phyloP scores from a whole-genome alignment of 2,113 vertebrate species.

The Numida meleagris region DNA sequence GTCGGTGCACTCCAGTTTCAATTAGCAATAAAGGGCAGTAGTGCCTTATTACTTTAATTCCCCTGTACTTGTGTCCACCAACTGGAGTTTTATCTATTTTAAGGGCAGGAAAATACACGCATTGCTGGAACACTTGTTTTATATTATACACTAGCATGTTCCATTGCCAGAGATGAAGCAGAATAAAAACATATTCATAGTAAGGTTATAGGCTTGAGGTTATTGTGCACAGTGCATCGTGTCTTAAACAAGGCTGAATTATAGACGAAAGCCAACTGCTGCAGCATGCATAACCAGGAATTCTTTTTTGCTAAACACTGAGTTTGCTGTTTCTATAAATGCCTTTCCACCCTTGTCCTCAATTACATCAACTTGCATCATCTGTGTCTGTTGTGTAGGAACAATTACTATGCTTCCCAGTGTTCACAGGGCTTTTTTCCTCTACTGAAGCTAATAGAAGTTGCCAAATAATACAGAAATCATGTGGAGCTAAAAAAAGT shows the following conservation, averaged over 20 bases:
- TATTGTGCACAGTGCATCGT: not conserved
- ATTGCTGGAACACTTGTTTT: not conserved
- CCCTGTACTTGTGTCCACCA: not conserved
- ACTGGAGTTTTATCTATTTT: not conserved
- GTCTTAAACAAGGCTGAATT: constrained; percentile 12
- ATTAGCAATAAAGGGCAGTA: not conserved
- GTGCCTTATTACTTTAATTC: not conserved
- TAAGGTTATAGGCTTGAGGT: not conserved
- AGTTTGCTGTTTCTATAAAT: constrained; percentile 57
- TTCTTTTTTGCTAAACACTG: constrained; percentile 41
- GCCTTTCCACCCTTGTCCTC: constrained; percentile 17
- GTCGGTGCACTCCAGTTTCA: not conserved
- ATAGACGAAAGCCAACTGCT: not conserved
- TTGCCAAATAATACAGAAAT: not conserved
- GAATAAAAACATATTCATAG: not conserved
- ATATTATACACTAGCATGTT: not conserved
- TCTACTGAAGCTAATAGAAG: not conserved
- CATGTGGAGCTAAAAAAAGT: not conserved
- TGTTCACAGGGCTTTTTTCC: not conserved
- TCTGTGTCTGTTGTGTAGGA: constrained; percentile 38
- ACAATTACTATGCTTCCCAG: constrained; percentile 14
- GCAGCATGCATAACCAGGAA: not conserved
- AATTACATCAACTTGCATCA: constrained; percentile 63
- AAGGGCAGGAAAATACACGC: not conserved
- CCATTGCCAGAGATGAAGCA: not conserved